phyloP scores from a whole-genome alignment of 2,797 vertebrate genomes.

The Smutsia temminckii region DNA sequence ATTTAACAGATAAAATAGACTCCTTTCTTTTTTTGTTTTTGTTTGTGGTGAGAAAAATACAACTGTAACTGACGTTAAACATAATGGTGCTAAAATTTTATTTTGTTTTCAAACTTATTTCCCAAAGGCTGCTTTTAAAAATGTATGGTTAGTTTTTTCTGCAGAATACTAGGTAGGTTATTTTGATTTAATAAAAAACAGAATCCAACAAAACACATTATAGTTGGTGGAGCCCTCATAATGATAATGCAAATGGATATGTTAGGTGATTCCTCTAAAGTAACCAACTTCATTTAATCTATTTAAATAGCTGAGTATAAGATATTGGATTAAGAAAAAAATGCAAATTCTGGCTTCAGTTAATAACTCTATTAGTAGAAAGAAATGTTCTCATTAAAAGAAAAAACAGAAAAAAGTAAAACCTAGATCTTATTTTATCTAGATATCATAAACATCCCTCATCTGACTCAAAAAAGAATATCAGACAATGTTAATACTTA shows the following conservation, averaged over 20 bases:
- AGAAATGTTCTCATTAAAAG: not conserved
- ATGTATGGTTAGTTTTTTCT: not conserved
- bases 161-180: not conserved
- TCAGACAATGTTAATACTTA: not conserved
- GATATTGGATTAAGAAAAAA: not conserved
- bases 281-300: not conserved
- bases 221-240: not conserved
- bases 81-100: not conserved
- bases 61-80: not conserved
- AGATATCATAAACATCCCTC: not conserved
- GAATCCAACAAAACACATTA: not conserved
- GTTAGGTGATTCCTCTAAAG: not conserved
- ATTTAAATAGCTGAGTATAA: not conserved
- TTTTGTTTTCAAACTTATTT: not conserved
- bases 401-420: not conserved
- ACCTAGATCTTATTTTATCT: not conserved
- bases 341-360: not conserved
- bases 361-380: not conserved
- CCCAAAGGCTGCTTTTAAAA: not conserved
- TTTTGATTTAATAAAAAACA: not conserved
- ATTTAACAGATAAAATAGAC: not conserved
- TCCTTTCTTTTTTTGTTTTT: not conserved
- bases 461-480: not conserved
- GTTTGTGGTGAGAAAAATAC: not conserved
- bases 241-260: not conserved